A percentile compares a stretch with the other conserved stretches of the same genome.
phyloP scores from a whole-genome alignment of 2,888 invertebrate genomes.

The Eurytoma californica region DNA sequence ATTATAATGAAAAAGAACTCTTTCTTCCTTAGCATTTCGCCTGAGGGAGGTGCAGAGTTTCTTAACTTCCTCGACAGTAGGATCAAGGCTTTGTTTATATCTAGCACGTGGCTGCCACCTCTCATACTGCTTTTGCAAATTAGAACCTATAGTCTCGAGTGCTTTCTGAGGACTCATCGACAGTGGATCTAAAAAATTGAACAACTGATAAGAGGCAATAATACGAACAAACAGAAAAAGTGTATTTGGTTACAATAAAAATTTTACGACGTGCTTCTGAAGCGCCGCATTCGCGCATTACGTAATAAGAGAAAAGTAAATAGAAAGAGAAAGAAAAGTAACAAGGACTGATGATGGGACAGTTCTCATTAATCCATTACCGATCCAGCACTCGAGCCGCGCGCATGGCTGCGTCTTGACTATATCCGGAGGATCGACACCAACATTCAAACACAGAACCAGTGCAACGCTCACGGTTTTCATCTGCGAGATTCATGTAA shows the following conservation, averaged over 20 bases:
- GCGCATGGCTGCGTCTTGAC: conserved; percentile 98
- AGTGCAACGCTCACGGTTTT: conserved; percentile 99
- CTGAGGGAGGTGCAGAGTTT: conserved; percentile 95
- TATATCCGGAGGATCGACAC: conserved; percentile 99
- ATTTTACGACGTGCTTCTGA: not conserved
- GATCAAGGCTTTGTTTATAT: conserved; percentile 97
- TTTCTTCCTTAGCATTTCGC: conserved; percentile 97
- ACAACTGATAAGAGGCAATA: conserved; percentile 14
- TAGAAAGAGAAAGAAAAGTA: not conserved
- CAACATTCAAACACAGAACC: conserved; percentile 97
- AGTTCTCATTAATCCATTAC: conserved; percentile 75
- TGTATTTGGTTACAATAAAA: not conserved
- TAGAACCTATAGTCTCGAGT: conserved; percentile 92
- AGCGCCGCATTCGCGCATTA: conserved; percentile 13
- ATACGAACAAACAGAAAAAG: conserved; percentile 21
- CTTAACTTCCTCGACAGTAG: conserved; percentile 98
- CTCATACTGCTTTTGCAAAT: conserved; percentile 97
- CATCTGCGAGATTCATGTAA: conserved; percentile 81
- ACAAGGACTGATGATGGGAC: not conserved
- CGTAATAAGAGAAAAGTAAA: conserved; percentile 24
- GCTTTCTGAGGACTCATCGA: conserved; percentile 94
- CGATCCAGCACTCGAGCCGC: conserved; percentile 97
- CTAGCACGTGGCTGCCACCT: conserved; percentile 98
- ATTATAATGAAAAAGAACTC: conserved; percentile 99
- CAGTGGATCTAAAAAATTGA: conserved; percentile 82